Conservation (phyloP, 2,888 invertebrate genomes). For the Tetramorium bicarinatum region DNA sequence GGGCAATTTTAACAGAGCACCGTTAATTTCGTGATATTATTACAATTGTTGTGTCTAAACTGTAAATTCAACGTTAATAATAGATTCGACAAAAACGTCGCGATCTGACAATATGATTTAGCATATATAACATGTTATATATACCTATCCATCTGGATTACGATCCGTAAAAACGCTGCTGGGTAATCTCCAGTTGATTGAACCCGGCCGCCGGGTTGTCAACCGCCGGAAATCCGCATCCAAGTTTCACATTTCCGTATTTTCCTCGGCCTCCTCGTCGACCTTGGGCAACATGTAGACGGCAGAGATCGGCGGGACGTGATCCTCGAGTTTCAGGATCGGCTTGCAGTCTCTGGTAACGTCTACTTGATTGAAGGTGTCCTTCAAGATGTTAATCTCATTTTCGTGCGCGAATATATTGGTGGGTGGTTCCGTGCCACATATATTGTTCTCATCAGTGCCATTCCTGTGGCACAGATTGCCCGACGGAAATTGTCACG, state of each 20-base stretch:
- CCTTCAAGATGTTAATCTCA: slow-evolving; percentile 85
- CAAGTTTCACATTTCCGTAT: slow-evolving; percentile 83
- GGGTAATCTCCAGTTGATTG: slow-evolving; percentile 42
- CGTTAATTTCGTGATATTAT: slow-evolving; percentile 2
- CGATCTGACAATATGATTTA: slow-evolving; percentile 37
- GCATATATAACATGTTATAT: slow-evolving; percentile 53
- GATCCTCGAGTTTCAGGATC: slow-evolving; percentile 84
- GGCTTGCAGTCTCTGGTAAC: slow-evolving; percentile 85
- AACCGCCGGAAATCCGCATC: slow-evolving; percentile 30
- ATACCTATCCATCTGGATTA: slow-evolving; percentile 54
- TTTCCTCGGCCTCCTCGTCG: slow-evolving; percentile 85
- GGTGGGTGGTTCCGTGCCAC: slow-evolving; percentile 81
- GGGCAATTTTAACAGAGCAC: no score
- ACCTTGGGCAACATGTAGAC: slow-evolving; percentile 85
- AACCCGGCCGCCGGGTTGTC: neutral
- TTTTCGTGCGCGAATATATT: slow-evolving; percentile 85
- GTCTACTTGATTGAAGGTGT: slow-evolving; percentile 85
- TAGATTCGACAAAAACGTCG: slow-evolving; percentile 16
- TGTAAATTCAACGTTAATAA: slow-evolving; percentile 30
- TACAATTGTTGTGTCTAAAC: neutral
- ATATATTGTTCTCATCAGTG: slow-evolving; percentile 83
- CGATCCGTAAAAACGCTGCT: slow-evolving; percentile 52
- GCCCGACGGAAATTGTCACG: slow-evolving; percentile 91
- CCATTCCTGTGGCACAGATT: slow-evolving; percentile 83
- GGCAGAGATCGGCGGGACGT: slow-evolving; percentile 79